These are phyloP conservation scores for Pristionchus exspectatus DNA, from an alignment of 2,888 invertebrate genomes.

Conservation along the genomic window DNA sequence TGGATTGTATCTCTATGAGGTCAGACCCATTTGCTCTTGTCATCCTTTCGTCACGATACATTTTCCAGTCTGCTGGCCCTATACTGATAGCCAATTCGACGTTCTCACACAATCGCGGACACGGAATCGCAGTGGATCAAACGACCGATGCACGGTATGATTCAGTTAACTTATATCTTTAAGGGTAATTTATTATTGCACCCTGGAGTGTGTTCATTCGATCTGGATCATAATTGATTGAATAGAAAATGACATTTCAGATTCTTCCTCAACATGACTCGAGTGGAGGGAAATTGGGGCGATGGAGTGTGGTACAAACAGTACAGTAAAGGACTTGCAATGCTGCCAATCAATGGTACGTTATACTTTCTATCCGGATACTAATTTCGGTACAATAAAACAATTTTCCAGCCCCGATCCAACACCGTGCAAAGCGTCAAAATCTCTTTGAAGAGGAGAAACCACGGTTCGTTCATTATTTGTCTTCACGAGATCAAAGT, in stretches of 20 bases:
- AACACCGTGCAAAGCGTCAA: neutral
- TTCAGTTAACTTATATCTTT: neutral
- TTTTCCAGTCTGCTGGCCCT: constrained; percentile 83
- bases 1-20: constrained; percentile 90
- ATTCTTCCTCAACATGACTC: constrained; percentile 87
- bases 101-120: constrained; percentile 88
- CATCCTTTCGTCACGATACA: neutral
- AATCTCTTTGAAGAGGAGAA: constrained; percentile 43
- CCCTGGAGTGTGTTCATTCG: too few species aligned
- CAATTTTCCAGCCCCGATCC: neutral
- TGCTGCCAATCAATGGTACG: constrained; percentile 17
- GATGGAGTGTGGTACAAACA: constrained; percentile 89
- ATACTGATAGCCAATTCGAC: constrained; percentile 89
- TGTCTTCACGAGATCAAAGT: neutral
- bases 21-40: neutral
- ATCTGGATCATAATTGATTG: constrained; percentile 78
- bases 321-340: constrained; percentile 20
- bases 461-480: constrained; percentile 14
- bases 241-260: constrained; percentile 87
- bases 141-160: constrained; percentile 61
- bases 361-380: too few species aligned
- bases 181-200: neutral
- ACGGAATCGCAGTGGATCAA: constrained; percentile 75
- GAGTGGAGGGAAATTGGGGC: constrained; percentile 89
- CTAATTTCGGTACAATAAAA: neutral